Evolutionary conservation across 2,113 vertebrate species (phyloP).

Genomic region (Panthera uncia): DNA sequence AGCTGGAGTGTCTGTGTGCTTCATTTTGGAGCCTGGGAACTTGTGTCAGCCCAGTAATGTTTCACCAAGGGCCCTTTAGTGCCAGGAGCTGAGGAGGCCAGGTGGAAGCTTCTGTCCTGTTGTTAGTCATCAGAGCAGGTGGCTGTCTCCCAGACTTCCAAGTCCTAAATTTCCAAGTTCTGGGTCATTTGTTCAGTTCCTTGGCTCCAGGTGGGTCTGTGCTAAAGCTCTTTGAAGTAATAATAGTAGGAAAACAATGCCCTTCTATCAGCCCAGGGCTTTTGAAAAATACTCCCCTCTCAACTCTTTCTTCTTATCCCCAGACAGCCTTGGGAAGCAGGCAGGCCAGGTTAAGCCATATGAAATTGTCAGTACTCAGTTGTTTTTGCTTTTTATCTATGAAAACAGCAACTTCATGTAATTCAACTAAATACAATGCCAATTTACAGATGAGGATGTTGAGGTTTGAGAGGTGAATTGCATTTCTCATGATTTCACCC

Average conservation of each 20-base stretch:
- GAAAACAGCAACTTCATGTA: conserved; percentile 25
- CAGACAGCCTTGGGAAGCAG: background rate
- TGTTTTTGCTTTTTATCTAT: background rate
- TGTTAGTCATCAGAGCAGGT: conserved; percentile 56
- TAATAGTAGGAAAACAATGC: background rate
- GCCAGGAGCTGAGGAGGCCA: conserved; percentile 5
- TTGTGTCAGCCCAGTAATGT: conserved; percentile 30
- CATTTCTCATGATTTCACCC: background rate
- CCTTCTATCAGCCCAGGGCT: conserved; percentile 11
- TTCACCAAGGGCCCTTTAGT: conserved; percentile 8
- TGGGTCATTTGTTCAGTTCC: conserved; percentile 62
- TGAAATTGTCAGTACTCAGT: conserved; percentile 27
- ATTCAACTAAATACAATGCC: conserved; percentile 16
- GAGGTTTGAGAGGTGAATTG: conserved; percentile 36
- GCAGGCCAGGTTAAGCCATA: background rate
- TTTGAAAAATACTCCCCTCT: conserved; percentile 41
- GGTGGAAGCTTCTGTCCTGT: conserved; percentile 36
- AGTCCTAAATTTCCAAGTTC: conserved; percentile 50
- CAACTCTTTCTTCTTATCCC: conserved; percentile 24
- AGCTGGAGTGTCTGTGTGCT: background rate
- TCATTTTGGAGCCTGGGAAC: background rate
- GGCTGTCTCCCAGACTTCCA: conserved; percentile 53
- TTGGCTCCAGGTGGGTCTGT: conserved; percentile 37
- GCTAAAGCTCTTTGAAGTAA: conserved; percentile 47
- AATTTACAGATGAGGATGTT: conserved; percentile 55